Evolutionary conservation across 23 tunicate genomes (phyloP).

Genomic region (Aplidium turbinatum): DNA sequence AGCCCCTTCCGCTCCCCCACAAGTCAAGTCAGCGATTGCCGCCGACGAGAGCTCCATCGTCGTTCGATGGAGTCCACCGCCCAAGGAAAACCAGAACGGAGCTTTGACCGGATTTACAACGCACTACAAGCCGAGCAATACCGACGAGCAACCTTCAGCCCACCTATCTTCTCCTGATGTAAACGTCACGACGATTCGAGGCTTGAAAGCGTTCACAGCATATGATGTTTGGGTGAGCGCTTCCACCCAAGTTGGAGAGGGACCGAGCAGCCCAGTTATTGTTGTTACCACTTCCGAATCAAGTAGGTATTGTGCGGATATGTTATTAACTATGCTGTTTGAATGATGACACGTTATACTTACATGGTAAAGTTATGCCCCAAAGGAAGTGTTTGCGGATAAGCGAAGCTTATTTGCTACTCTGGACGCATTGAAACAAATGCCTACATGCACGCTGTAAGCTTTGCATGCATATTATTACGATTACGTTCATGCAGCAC

Average conservation of each 20-base stretch:
- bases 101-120: constrained; percentile 48
- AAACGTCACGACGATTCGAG: constrained; percentile 8
- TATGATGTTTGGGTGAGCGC: constrained; percentile 73
- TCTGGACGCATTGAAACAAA: neutral
- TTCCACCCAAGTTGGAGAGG: constrained; percentile 81
- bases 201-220: constrained; percentile 51
- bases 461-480: constrained; percentile 1
- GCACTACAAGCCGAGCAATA: constrained; percentile 44
- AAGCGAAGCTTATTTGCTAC: no score
- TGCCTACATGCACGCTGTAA: neutral
- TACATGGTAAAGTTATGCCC: no score
- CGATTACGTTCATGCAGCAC: no score
- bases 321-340: no score
- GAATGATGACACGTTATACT: no score
- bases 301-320: constrained; percentile 24
- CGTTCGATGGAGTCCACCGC: constrained; percentile 59
- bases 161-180: constrained; percentile 4
- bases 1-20: constrained; percentile 87
- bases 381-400: no score
- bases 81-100: constrained; percentile 59
- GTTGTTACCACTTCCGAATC: constrained; percentile 51
- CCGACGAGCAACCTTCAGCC: no score
- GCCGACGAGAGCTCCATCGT: constrained; percentile 35
- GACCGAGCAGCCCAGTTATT: constrained; percentile 58
- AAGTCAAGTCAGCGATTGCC: constrained; percentile 36